These are phyloP conservation scores for Drosophila incognita DNA, from an alignment of 2,888 invertebrate genomes.

Conservation along the genomic window DNA sequence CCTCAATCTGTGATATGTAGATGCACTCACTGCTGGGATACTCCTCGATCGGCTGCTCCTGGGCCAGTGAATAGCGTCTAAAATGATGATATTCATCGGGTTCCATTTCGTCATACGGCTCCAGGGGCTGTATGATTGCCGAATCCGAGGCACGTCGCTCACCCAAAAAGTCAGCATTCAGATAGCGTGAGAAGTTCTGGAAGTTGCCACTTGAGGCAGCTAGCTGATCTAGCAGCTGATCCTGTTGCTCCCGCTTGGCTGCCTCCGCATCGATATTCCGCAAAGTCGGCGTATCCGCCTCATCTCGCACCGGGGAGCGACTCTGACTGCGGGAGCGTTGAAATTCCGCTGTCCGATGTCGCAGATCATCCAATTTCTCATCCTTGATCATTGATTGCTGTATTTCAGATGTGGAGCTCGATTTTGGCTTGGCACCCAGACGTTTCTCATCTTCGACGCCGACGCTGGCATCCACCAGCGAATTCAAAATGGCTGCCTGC, in stretches of 20 bases:
- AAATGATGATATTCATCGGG: slow-evolving; percentile 85
- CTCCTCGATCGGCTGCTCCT: slow-evolving; percentile 81
- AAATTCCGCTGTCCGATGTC: slow-evolving; percentile 80
- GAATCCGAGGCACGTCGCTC: slow-evolving; percentile 84
- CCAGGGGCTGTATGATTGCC: slow-evolving; percentile 69
- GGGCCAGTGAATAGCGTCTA: slow-evolving; percentile 82
- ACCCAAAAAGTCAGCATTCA: slow-evolving; percentile 77
- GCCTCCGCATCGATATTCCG: slow-evolving; percentile 66
- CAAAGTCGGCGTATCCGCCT: slow-evolving; percentile 45
- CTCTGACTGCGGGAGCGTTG: slow-evolving; percentile 82
- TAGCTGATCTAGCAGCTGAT: slow-evolving; percentile 77
- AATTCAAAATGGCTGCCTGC: slow-evolving; percentile 81
- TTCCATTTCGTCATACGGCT: slow-evolving; percentile 72
- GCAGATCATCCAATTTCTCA: slow-evolving; percentile 76
- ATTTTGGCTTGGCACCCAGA: slow-evolving; percentile 78
- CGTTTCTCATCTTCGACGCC: slow-evolving; percentile 39
- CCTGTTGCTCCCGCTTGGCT: slow-evolving; percentile 74
- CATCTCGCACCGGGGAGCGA: slow-evolving; percentile 75
- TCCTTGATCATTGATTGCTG: slow-evolving; percentile 66
- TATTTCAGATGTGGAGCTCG: slow-evolving; percentile 55
- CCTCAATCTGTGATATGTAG: slow-evolving; percentile 80
- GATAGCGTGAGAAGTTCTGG: slow-evolving; percentile 77
- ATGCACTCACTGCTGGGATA: slow-evolving; percentile 82
- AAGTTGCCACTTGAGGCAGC: slow-evolving; percentile 75
- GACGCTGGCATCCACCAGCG: slow-evolving; percentile 63